phyloP scores from a whole-genome alignment of 2,888 invertebrate species.

The Siphlonurus alternatus region DNA sequence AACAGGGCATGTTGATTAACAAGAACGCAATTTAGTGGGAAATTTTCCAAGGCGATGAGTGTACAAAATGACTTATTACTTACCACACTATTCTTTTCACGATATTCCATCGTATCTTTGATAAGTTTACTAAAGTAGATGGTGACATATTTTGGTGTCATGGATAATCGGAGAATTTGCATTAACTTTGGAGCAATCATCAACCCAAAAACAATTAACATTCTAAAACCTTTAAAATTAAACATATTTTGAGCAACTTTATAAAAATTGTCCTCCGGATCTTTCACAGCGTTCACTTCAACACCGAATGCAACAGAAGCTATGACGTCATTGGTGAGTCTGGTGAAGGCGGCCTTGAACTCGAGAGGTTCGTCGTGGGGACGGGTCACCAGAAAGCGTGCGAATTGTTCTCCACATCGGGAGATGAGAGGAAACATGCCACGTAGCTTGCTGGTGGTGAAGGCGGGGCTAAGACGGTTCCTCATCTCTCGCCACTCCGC shows the following conservation, averaged over 20 bases:
- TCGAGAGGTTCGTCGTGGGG: conserved; percentile 4
- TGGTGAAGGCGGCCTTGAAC: conserved; percentile 9
- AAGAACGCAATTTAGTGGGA: too few species aligned
- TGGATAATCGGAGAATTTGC: not conserved
- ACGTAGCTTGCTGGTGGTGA: not conserved
- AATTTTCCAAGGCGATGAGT: too few species aligned
- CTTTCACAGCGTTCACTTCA: conserved; percentile 8
- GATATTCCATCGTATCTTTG: conserved; percentile 29
- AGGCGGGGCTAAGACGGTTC: not conserved
- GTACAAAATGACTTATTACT: not conserved
- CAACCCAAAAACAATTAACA: not conserved
- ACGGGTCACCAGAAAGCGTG: not conserved
- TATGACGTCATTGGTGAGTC: conserved; percentile 10
- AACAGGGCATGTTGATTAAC: too few species aligned
- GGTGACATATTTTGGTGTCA: conserved; percentile 1
- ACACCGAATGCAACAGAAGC: conserved; percentile 10
- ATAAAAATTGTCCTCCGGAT: conserved; percentile 7
- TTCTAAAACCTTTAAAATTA: conserved; percentile 6
- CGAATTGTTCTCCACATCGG: conserved; percentile 31
- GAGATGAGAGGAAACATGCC: conserved; percentile 40
- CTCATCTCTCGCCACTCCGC: not conserved
- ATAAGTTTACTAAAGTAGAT: conserved; percentile 30
- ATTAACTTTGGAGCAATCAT: conserved; percentile 4
- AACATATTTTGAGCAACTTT: conserved; percentile 5
- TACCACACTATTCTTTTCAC: conserved; percentile 25